Evolutionary conservation across 2,888 invertebrate genomes (phyloP).

Genomic region (Philhelius pedissequus): DNA sequence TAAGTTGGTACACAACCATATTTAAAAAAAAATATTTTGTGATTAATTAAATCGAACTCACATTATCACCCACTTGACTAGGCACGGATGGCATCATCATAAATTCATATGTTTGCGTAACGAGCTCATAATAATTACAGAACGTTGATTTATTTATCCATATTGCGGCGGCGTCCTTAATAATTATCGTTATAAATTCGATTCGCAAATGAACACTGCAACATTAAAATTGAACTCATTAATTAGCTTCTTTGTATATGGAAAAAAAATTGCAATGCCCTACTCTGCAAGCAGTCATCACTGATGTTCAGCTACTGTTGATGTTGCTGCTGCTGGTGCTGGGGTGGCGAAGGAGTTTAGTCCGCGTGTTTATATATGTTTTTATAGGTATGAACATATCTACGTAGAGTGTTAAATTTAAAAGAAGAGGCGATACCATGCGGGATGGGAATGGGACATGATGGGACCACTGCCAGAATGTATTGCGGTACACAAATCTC

Average conservation of each 20-base stretch:
- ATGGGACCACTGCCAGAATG: slow-evolving; percentile 44
- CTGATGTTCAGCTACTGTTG: neutral
- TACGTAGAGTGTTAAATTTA: slow-evolving; percentile 18
- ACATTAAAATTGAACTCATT: slow-evolving; percentile 68
- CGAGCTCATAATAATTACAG: neutral
- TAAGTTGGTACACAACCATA: neutral
- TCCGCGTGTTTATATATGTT: neutral
- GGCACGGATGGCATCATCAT: slow-evolving; percentile 7
- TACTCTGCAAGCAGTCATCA: neutral
- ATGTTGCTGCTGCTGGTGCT: neutral
- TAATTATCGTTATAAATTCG: slow-evolving; percentile 65
- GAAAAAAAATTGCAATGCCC: neutral
- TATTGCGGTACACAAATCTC: slow-evolving; percentile 43
- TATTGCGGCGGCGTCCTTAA: slow-evolving; percentile 60
- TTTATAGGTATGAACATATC: neutral
- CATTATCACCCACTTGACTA: slow-evolving; percentile 39
- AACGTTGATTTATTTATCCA: slow-evolving; percentile 61
- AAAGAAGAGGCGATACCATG: neutral
- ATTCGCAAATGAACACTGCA: slow-evolving; percentile 64
- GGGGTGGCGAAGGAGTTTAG: slow-evolving; percentile 61
- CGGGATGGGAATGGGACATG: neutral
- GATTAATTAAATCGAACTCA: slow-evolving; percentile 16
- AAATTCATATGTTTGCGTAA: slow-evolving; percentile 49
- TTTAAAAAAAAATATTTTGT: neutral
- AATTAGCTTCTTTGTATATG: slow-evolving; percentile 32